These are phyloP conservation scores for Denticeps clupeoides DNA, from an alignment of 2,797 vertebrate species.

Conservation along the genomic window DNA sequence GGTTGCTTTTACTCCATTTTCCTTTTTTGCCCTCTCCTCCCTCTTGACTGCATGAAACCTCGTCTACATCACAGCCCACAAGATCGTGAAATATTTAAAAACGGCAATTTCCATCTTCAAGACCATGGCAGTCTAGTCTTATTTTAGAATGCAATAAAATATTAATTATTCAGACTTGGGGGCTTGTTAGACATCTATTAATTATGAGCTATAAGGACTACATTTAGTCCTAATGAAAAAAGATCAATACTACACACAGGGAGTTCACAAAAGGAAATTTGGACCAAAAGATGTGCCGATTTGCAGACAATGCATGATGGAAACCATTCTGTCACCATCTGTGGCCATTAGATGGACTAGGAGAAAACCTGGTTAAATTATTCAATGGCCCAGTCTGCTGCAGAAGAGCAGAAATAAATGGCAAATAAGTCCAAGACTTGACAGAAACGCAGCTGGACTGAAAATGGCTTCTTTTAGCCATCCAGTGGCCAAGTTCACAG, in stretches of 20 bases:
- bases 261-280: background rate
- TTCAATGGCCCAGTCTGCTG: constrained; percentile 23
- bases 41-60: constrained; percentile 8
- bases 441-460: too few relatives aligned
- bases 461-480: too few relatives aligned
- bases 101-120: constrained; percentile 20
- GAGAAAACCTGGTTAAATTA: constrained; percentile 28
- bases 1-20: background rate
- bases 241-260: constrained; percentile 8
- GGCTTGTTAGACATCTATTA: constrained; percentile 26
- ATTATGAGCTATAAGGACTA: constrained; percentile 30
- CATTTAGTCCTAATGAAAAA: constrained; percentile 9
- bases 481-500: too few relatives aligned
- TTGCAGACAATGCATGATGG: background rate
- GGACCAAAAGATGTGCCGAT: background rate
- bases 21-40: background rate
- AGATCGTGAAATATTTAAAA: constrained; percentile 46
- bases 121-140: constrained; percentile 26
- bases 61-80: constrained; percentile 32
- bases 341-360: constrained; percentile 10
- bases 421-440: too few relatives aligned
- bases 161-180: constrained; percentile 48
- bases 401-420: background rate
- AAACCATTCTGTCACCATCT: constrained; percentile 10
- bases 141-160: constrained; percentile 42